phyloP scores from a whole-genome alignment of 2,797 vertebrate species.

The Thalassophryne amazonica region DNA sequence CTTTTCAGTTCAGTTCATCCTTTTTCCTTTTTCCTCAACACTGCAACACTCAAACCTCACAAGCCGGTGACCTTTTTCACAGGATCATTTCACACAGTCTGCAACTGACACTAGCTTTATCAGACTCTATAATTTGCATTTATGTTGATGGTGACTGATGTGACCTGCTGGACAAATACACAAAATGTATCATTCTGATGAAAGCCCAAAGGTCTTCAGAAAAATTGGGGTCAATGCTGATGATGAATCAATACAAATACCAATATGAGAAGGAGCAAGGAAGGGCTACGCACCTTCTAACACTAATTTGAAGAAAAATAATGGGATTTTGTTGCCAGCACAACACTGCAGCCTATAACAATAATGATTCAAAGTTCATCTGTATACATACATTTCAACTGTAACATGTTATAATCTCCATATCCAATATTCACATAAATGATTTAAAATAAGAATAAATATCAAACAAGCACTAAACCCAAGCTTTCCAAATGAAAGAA shows the following conservation, averaged over 20 bases:
- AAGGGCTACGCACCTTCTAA: slow-evolving; percentile 6
- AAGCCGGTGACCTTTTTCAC: slow-evolving; percentile 46
- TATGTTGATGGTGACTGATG: slow-evolving; percentile 51
- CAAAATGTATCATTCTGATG: neutral
- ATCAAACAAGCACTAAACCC: too few species aligned
- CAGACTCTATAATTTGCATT: slow-evolving; percentile 59
- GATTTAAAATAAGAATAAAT: too few species aligned
- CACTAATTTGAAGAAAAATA: neutral
- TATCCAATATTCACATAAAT: neutral
- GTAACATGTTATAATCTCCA: too few species aligned
- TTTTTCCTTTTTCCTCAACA: neutral
- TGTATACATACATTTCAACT: too few species aligned
- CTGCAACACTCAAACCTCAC: slow-evolving; percentile 22
- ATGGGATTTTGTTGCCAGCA: neutral
- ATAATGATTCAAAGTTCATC: too few species aligned
- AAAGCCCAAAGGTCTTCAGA: neutral
- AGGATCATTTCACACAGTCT: slow-evolving; percentile 21
- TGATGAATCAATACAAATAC: slow-evolving; percentile 17
- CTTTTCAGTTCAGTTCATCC: slow-evolving; percentile 25
- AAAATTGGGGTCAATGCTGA: slow-evolving; percentile 11
- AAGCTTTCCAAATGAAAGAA: too few species aligned
- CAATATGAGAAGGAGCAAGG: neutral
- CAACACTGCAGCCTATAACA: neutral
- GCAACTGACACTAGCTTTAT: slow-evolving; percentile 8
- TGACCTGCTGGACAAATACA: too few species aligned